Evolutionary conservation across 2,888 invertebrate species (phyloP), one percentile per base, ranked within the genome.

Genomic region (Sinodicranocentrus sp.): DNA sequence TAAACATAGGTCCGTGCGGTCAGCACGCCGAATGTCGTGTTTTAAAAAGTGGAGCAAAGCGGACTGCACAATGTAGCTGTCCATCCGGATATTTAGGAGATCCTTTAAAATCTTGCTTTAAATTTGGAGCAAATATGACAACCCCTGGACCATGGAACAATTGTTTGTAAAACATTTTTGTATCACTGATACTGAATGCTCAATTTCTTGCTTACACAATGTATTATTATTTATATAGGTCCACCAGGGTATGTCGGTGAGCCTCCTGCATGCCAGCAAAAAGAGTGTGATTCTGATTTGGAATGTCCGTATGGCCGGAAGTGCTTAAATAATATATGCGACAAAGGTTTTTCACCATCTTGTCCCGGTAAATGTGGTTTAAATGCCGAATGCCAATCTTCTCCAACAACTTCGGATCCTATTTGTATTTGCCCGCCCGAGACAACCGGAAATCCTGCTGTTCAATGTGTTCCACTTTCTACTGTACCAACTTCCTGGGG

Each of bases 51-150:
- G 72, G 78, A 3, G 15, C 73, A 17, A 61, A 82, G 19, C 72
- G 85, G 5, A 83, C 85, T 10, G 82, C 79, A 2, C 77, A 82
- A 61, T 85, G 85, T 43, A 71, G 48, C 10, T 85, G 85, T 57
- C 82, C 82, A 0, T 48, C 63, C n/a, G 85, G 79, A 15, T 71
- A 43, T 15, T 54, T 82, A 6, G 85, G 85, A 1, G 82, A 85
- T 78, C 82, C 85, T 15, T 17, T 78, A 13, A 78, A 71, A 39
- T 78, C 33, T n/a, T 85, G 85, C 23, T 79, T 79, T 63, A 57
- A 71, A 39, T 78, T 77, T 19, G 63, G 33, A 6, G 33, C 33
- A 33, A 82, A 80, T 54, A 15, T 54, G 1, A 84, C 75, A 26
- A 79, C 79, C 1, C 75, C 79, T 13, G 76, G 76, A 21, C 82